Base-by-base conservation (phyloP, 2,113 vertebrate species). In the Nibea coibor region DNA sequence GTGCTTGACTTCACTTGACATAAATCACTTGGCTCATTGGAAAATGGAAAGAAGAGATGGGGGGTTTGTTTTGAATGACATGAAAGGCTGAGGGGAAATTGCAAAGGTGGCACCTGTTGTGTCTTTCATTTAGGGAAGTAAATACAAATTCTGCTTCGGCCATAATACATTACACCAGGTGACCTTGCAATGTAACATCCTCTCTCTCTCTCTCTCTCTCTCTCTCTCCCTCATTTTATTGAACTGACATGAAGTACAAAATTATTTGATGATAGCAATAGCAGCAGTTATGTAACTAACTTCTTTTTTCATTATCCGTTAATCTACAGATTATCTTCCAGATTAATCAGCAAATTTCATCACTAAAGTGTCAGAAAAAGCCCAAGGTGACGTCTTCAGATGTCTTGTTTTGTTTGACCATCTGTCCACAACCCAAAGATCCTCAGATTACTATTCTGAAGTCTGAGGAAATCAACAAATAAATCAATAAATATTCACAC, bases 1-100 rank as follows among this genome's bases (percentile, higher is more conserved):
- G 63, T 68, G 83, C 90, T 91, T 88, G 87, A 89, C 85, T 90
- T 90, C 81, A 88, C 90, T 88, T 87, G 88, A 86, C 88, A 91
- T 85, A 88, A 92, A 87, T 89, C 80, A 90, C 71, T 85, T 78
- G 72, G 85, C 81, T 87, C 78, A 82, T 81, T 87, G 86, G 81
- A 65, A 87, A 87, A 87, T 69, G 75, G 76, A 72, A 69, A 68
- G 66, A 80, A 28, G 61, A 80, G 62, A 84, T 67, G 76, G 63
- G 12, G 11, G 66, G 59, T 19, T 57, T 72, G 72, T 75, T 79
- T 83, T 83, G 51, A 86, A 77, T 83, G 59, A 75, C 79, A 74
- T 39, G 65, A 72, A 84, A 76, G 51, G 53, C 50, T 62, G 57
- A 72, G n/a, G 10, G 61, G 63, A 58, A 45, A 51, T 9, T 58